Evolutionary conservation across 2,888 invertebrate species (phyloP).

Genomic region (Drosophila mercatorum): DNA sequence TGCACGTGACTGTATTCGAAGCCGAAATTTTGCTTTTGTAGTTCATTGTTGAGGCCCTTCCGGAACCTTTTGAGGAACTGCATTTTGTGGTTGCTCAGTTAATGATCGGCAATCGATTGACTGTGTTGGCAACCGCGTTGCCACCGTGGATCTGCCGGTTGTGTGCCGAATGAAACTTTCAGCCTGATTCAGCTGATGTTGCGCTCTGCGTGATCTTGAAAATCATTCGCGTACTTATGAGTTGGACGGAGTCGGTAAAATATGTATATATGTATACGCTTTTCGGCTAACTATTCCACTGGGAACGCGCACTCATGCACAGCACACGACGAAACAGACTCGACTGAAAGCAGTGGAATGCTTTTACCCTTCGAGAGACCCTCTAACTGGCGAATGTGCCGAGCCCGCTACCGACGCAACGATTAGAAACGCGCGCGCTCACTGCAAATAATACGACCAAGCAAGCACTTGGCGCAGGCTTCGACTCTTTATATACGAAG

Average conservation of each 20-base stretch:
- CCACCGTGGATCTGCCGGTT: background rate
- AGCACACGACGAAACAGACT: conserved; percentile 39
- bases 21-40: conserved; percentile 80
- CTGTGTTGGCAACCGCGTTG: background rate
- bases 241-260: conserved; percentile 28
- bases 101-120: background rate
- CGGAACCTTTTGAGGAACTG: conserved; percentile 75
- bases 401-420: conserved; percentile 31
- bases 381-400: conserved; percentile 9
- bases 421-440: conserved; percentile 34
- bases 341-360: conserved; percentile 42
- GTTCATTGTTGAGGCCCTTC: conserved; percentile 76
- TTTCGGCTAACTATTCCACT: conserved; percentile 9
- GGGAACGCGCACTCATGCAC: conserved; percentile 38
- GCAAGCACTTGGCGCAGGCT: conserved; percentile 23
- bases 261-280: background rate
- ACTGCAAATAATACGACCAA: conserved; percentile 29
- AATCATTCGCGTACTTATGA: conserved; percentile 16
- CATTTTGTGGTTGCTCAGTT: conserved; percentile 56
- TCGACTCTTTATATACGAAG: conserved; percentile 57
- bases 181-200: conserved; percentile 23
- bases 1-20: conserved; percentile 80
- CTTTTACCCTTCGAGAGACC: conserved; percentile 52
- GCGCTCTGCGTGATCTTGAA: conserved; percentile 30
- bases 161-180: conserved; percentile 2